These are phyloP conservation scores for Heterochromis multidens DNA, from an alignment of 2,113 vertebrate species.

Conservation along the genomic window DNA sequence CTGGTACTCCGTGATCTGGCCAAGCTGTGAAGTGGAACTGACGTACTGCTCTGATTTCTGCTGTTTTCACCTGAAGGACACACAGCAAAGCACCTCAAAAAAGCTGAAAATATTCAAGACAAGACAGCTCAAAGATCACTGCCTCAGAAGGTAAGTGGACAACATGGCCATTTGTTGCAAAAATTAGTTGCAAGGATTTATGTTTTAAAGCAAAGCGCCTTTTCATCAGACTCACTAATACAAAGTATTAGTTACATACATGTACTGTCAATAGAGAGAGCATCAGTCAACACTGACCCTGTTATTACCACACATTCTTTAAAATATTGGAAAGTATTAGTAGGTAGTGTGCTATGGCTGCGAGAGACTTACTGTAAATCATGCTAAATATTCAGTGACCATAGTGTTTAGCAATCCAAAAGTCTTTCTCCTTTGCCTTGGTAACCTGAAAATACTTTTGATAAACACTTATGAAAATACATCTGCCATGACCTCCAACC, in stretches of 20 bases:
- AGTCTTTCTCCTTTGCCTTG: not conserved
- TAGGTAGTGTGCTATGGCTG: not conserved
- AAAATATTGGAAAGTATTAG: not conserved
- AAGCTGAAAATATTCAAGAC: not conserved
- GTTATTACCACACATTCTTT: not conserved
- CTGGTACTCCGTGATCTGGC: constrained; percentile 92
- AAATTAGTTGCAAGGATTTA: not conserved
- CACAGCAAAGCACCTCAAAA: not conserved
- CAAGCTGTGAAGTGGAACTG: constrained; percentile 99
- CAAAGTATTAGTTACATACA: not conserved
- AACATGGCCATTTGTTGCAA: not conserved
- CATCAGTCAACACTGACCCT: not conserved
- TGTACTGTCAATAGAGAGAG: not conserved
- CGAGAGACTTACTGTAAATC: fast-evolving
- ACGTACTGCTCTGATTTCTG: constrained; percentile 81
- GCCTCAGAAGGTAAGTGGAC: not conserved
- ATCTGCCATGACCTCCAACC: no score
- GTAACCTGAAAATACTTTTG: constrained; percentile 27
- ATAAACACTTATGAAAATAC: not conserved
- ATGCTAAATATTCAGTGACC: not conserved
- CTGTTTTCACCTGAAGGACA: constrained; percentile 75
- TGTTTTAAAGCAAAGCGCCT: not conserved
- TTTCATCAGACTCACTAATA: not conserved
- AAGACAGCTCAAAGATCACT: not conserved
- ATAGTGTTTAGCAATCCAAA: not conserved